Evolutionary conservation across 2,113 vertebrate genomes (phyloP), one percentile per base, ranked within the genome.

Genomic region (Cryptotis parvus): DNA sequence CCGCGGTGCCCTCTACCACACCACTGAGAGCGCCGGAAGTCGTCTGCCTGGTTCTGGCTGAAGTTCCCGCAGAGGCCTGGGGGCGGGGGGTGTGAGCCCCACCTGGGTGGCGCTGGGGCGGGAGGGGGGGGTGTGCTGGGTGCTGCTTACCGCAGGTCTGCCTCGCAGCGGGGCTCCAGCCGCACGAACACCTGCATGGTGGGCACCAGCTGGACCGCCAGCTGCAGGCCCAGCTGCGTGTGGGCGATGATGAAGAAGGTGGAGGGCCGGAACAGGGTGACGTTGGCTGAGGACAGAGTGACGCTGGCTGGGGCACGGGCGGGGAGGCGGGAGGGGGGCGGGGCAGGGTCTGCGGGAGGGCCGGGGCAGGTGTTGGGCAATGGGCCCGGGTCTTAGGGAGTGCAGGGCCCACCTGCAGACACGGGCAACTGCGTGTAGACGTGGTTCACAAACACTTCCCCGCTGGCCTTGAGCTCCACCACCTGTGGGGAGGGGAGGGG

Each of bases 31-130:
- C 98, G 91, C 84, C 84, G 98, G 97, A 99, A 99, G 88, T 99
- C 99, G 39, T 99, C 99, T 0, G 92, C 91, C 94, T 99, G 98
- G 2, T 97, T 90, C 52, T 97, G 93, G 91, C 99, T 99, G 97
- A 99, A 99, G 95, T 99, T 99, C 49, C 99, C 99, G 84, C 99
- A 99, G 80, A 99, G 98, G 80, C 99, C 99, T 99, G 81, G 84
- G 83, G 93, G 7, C 16, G 20, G 52, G 52, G 55, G n/a, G 18
- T 2, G 52, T 90, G 70, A 85, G 35, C 33, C 11, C 11, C 12
- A 15, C 8, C 14, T 3, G 0, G 1, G 45, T 26, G 0, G 0
- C 6, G 16, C 8, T 8, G 35, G 33, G 69, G 35, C 2, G 7
- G 3, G 68, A 22, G 1, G 20, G 4, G 9, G 9, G 0, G 1